Evolutionary conservation across 1,140 invertebrate species (phyloP).

Genomic region (Drosophila kikkawai): DNA sequence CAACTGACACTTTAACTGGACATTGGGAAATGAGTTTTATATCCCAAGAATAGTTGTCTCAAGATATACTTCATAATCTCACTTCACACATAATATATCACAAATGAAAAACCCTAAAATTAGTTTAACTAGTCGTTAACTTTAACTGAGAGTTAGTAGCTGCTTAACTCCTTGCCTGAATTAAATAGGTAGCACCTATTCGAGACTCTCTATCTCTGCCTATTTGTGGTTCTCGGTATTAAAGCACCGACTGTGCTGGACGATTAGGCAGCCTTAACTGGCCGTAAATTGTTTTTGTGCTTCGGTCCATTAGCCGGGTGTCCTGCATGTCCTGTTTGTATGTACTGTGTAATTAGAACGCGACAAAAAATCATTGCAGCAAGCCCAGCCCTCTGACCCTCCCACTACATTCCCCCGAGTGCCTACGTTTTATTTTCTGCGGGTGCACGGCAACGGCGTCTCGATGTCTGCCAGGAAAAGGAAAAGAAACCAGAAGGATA

Average conservation of each 20-base stretch:
- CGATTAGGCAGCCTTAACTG: conserved; percentile 29
- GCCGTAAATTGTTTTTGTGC: conserved; percentile 56
- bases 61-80: not conserved
- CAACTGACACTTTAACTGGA: not conserved
- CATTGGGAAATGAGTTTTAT: not conserved
- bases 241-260: not conserved
- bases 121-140: not conserved
- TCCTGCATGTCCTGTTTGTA: conserved; percentile 6
- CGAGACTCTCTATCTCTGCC: not conserved
- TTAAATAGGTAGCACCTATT: not conserved
- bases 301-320: conserved; percentile 14
- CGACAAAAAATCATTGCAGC: conserved; percentile 26
- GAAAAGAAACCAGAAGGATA: conserved; percentile 19
- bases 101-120: not conserved
- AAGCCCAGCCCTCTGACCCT: not conserved
- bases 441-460: conserved; percentile 41
- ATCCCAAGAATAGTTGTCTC: not conserved
- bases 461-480: conserved; percentile 49
- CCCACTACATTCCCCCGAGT: not conserved
- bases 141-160: not conserved
- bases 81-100: not conserved
- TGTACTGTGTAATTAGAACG: conserved; percentile 21
- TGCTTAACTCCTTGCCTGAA: too few relatives aligned
- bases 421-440: not conserved
- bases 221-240: not conserved